Conservation (phyloP, 2,888 invertebrate genomes). For the Drosophila differens region DNA sequence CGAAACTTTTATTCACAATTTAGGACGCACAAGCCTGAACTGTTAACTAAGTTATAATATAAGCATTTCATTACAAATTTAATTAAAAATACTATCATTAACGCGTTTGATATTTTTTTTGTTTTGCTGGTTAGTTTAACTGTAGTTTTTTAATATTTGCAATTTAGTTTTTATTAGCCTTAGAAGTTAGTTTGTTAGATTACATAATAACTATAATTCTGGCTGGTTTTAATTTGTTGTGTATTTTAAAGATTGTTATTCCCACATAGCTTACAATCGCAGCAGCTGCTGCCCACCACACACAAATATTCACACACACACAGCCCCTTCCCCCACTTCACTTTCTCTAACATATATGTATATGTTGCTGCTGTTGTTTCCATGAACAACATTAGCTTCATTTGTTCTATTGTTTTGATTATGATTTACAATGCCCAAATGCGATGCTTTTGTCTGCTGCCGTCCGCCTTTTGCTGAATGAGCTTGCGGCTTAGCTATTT, state of each 20-base stretch:
- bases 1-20: not conserved
- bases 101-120: not conserved
- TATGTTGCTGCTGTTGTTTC: slow-evolving; percentile 46
- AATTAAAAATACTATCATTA: not conserved
- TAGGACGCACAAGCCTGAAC: not conserved
- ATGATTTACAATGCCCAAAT: slow-evolving; percentile 82
- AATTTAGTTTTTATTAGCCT: not conserved
- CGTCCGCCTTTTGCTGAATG: slow-evolving; percentile 59
- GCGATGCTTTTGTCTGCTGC: slow-evolving; percentile 71
- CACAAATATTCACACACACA: slow-evolving; percentile 3
- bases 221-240: slow-evolving; percentile 38
- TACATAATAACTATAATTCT: not conserved
- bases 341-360: slow-evolving; percentile 15
- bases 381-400: slow-evolving; percentile 77
- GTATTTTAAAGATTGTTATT: slow-evolving; percentile 43
- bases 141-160: not conserved
- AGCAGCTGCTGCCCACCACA: slow-evolving; percentile 1
- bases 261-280: slow-evolving; percentile 6
- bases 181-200: not conserved
- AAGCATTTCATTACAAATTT: not conserved
- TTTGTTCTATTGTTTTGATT: slow-evolving; percentile 83
- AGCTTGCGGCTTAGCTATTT: slow-evolving; percentile 53
- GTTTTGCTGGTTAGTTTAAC: not conserved
- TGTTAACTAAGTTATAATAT: not conserved
- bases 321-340: not conserved